Evolutionary conservation across 2,888 invertebrate species (phyloP), one percentile per base, ranked within the genome.

Genomic region (Quadroppia sp.): DNA sequence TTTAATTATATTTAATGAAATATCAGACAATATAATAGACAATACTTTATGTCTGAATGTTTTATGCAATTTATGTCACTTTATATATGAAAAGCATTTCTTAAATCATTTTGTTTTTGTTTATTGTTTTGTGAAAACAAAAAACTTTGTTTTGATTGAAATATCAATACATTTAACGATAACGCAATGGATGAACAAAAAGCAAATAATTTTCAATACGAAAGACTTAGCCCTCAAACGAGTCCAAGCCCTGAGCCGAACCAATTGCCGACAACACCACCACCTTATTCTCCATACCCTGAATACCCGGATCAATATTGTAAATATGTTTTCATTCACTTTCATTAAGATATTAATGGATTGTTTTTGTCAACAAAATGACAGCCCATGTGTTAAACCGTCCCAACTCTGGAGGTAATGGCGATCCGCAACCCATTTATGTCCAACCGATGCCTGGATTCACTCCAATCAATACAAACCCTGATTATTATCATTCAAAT

Each of bases 271-370:
- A 11, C 17, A 53, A 53, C 48, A 48, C 59, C 59, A 1, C 59
- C 59, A 3, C 59, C 59, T 59, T 59, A 59, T 30, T 28, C 59
- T 7, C 59, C 59, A 30, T n/a, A 30, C 30, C 28, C 59, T 4
- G 59, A 59, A 30, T n/a, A 30, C 30, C 28, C 59, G 25, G 59
- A 59, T 15, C 59, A 59, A 15, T 30, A 59, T 17, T 59, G 59
- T 59, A 59, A 15, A 9, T 2, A 25, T 6, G 2, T 3, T 30
- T 59, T 59, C 15, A 59, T 30, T 30, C 32, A 30, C n/a, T 30
- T 59, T 25, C 2, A 17, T 59, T 17, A 15, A 30, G 28, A 20
- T 13, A 17, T 30, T 25, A 13, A 28, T 30, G 28, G 30, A 59
- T 15, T 30, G 9, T 59, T 56, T 23, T 23, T 48, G 4, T 56